These are phyloP conservation scores for Ceyx melanurus DNA, from an alignment of 2,113 vertebrate species.

Conservation along the genomic window DNA sequence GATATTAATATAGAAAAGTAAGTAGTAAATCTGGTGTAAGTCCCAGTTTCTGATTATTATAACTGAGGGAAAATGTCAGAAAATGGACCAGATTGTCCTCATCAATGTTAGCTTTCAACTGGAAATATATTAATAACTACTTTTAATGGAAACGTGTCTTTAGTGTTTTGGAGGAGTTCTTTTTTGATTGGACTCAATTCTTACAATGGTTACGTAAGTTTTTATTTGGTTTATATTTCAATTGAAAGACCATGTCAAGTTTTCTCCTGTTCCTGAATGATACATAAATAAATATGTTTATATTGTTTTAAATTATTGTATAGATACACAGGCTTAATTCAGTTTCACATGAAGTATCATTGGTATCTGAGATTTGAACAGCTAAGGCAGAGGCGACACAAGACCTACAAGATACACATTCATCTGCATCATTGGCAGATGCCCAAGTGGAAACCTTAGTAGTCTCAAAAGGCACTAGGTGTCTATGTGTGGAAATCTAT, in stretches of 20 bases:
- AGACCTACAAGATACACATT: not conserved
- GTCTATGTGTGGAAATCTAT: not conserved
- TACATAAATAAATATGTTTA: not conserved
- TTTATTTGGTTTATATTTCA: not conserved
- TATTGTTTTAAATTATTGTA: not conserved
- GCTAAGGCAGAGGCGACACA: not conserved
- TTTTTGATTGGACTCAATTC: not conserved
- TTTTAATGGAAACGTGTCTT: not conserved
- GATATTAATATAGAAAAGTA: not conserved
- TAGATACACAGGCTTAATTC: not conserved
- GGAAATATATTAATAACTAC: not conserved
- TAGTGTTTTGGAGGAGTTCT: fast-evolving
- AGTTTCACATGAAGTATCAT: not conserved
- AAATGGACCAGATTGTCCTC: not conserved
- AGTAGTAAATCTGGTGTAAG: not conserved
- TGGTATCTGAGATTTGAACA: not conserved
- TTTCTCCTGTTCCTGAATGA: not conserved
- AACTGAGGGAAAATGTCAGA: not conserved
- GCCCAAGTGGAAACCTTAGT: not conserved
- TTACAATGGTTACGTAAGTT: not conserved
- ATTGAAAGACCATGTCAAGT: not conserved
- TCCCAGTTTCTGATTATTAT: not conserved
- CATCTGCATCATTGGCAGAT: not conserved
- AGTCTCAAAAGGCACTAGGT: not conserved
- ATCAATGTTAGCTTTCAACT: not conserved